A percentile compares a stretch with the other conserved stretches of the same genome.
Conservation (phyloP, 1,140 invertebrate genomes). For the Drosophila busckii region DNA sequence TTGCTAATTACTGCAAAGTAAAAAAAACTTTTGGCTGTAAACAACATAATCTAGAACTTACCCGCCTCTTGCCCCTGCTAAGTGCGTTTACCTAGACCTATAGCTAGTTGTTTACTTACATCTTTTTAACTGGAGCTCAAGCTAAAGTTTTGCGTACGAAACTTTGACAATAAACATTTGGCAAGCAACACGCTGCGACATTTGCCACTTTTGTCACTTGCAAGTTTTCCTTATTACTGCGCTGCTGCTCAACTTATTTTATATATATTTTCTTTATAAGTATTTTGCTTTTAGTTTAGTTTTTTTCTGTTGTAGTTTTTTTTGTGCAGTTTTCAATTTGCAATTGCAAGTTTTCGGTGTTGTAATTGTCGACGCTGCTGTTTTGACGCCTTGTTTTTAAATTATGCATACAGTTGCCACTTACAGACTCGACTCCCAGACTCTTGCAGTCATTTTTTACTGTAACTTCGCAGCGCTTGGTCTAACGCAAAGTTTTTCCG, state of each 20-base stretch:
- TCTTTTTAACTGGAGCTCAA: no score
- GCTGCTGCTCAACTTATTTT: constrained; percentile 13
- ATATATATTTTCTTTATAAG: constrained; percentile 9
- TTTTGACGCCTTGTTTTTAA: constrained; percentile 38
- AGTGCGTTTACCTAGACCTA: no score
- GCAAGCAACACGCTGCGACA: constrained; percentile 44
- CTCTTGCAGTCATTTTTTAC: constrained; percentile 9
- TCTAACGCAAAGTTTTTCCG: constrained; percentile 56
- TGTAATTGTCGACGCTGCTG: constrained; percentile 1
- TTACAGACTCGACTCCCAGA: no score
- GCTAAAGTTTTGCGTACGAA: no score
- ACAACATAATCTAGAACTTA: no score
- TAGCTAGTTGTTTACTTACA: no score
- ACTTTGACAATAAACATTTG: constrained; percentile 64
- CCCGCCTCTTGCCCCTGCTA: no score
- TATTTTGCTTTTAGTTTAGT: constrained; percentile 24
- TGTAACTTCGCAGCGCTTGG: not conserved
- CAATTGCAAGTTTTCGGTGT: constrained; percentile 36
- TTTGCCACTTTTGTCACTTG: constrained; percentile 41
- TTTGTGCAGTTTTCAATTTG: constrained; percentile 60
- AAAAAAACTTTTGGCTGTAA: no score
- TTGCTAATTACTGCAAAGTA: no score
- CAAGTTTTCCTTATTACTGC: constrained; percentile 30
- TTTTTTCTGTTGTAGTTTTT: constrained; percentile 43
- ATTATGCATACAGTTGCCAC: constrained; percentile 62